A percentile compares a stretch with the other conserved stretches of the same genome.
These are phyloP conservation scores for Noctilio leporinus DNA, from an alignment of 2,113 vertebrate genomes.

Conservation along the genomic window DNA sequence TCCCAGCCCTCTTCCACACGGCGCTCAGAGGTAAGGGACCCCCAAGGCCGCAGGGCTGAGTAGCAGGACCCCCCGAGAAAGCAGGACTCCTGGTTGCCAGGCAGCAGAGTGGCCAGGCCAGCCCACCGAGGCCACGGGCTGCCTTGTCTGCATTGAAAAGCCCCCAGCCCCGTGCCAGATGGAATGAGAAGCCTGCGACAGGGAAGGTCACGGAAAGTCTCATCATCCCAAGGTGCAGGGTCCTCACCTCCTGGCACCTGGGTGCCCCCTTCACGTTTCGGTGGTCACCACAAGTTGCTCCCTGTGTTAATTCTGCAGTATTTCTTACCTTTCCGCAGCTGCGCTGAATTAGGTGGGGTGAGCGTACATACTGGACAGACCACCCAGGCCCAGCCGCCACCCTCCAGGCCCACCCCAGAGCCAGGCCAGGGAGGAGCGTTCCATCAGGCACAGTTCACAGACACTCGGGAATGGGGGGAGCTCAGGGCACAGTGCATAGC, in stretches of 20 bases:
- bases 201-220: too few species aligned
- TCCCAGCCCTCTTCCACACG: fast-evolving
- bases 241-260: too few species aligned
- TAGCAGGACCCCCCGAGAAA: background rate
- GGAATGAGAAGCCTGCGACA: background rate
- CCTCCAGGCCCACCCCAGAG: background rate
- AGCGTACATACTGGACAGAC: fast-evolving
- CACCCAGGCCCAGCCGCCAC: too few species aligned
- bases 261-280: too few species aligned
- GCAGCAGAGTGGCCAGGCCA: fast-evolving
- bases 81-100: background rate
- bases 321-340: background rate
- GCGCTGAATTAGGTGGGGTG: fast-evolving
- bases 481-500: fast-evolving
- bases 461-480: background rate
- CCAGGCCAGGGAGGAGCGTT: background rate
- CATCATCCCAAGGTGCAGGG: too few species aligned
- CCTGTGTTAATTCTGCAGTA: fast-evolving
- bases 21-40: background rate
- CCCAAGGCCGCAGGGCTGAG: background rate
- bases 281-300: fast-evolving
- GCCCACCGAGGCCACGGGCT: background rate
- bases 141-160: too few species aligned
- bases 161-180: fast-evolving
- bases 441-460: background rate